Conservation (phyloP, 64 coral and sea anemone genomes). For the Pachyseris speciosa region DNA sequence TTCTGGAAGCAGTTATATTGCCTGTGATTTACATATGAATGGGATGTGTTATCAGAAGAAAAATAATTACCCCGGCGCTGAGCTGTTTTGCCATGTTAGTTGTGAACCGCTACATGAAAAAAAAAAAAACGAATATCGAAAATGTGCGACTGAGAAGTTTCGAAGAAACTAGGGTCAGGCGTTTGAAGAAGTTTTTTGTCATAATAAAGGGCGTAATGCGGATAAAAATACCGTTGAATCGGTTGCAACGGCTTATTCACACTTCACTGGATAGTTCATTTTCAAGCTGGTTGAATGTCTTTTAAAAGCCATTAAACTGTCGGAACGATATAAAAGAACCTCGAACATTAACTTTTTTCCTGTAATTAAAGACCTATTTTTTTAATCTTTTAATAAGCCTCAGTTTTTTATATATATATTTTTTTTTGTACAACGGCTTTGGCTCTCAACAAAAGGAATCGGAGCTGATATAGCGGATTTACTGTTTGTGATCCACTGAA, state of each 20-base stretch:
- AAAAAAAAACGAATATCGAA: neutral
- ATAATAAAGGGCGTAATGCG: too few relatives aligned
- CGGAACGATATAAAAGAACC: neutral
- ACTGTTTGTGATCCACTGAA: too few relatives aligned
- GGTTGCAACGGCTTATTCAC: neutral
- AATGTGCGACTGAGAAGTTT: neutral
- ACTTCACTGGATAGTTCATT: neutral
- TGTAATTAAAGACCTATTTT: neutral
- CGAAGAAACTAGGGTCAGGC: neutral
- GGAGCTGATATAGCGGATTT: too few relatives aligned
- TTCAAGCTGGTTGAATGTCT: neutral
- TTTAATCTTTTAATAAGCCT: neutral
- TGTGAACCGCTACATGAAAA: neutral
- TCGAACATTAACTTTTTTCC: neutral
- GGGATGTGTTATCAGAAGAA: neutral
- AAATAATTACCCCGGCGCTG: neutral
- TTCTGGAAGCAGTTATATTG: conserved; percentile 44
- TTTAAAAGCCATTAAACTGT: conserved; percentile 9
- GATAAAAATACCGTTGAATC: neutral
- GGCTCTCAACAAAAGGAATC: too few relatives aligned
- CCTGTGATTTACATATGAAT: conserved; percentile 38
- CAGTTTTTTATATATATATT: neutral
- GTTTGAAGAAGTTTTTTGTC: too few relatives aligned
- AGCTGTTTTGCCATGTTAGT: neutral
- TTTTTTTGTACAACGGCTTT: too few relatives aligned